These are phyloP conservation scores for Trochalopteron elliotii DNA, from an alignment of 2,113 vertebrate genomes.

Conservation along the genomic window DNA sequence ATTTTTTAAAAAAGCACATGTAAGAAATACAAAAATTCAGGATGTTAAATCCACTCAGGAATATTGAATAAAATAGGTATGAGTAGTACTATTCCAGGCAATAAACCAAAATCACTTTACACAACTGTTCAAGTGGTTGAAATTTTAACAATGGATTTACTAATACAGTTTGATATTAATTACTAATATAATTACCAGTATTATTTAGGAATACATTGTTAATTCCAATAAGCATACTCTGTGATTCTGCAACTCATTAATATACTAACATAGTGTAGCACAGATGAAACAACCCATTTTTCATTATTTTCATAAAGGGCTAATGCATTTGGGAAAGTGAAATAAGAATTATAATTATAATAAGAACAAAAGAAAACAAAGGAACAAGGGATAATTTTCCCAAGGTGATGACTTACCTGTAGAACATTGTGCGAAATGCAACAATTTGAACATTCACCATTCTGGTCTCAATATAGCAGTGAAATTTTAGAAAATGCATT, in stretches of 20 bases:
- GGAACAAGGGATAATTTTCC: background rate
- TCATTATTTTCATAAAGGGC: background rate
- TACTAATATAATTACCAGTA: background rate
- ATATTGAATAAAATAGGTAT: background rate
- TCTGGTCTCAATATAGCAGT: background rate
- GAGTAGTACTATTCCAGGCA: background rate
- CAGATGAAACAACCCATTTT: background rate
- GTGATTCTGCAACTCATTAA: background rate
- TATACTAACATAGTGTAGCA: background rate
- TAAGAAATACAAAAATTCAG: background rate
- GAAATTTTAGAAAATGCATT: background rate
- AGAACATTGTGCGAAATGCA: background rate
- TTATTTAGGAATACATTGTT: background rate
- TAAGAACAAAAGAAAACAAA: background rate
- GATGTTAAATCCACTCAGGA: background rate
- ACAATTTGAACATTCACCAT: background rate
- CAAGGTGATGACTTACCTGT: background rate
- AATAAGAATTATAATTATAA: background rate
- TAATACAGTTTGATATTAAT: background rate
- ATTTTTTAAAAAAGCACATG: rapidly evolving
- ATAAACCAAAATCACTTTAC: background rate
- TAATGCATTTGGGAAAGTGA: background rate
- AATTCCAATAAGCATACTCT: background rate
- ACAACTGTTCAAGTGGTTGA: background rate
- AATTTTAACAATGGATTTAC: background rate